Evolutionary conservation across 53 echinoderm and acorn worm genomes (phyloP), one percentile per base, ranked within the genome.

Genomic region (Holothuria leucospilota): DNA sequence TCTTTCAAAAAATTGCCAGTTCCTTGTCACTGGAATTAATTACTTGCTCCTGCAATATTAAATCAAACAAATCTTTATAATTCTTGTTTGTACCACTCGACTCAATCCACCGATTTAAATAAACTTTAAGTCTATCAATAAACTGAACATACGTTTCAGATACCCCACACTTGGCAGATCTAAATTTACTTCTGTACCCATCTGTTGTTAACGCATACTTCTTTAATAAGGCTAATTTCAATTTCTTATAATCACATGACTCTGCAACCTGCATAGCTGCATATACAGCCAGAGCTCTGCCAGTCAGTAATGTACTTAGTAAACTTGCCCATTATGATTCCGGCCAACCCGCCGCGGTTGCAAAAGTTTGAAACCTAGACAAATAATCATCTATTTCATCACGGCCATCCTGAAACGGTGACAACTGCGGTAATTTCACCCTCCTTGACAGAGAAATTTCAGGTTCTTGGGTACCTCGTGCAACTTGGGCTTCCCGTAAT

Each of bases 31-130:
- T 39, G 40, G 38, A 39, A 71, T 71, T 71, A 2, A 71, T 39
- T 9, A 71, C n/a, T 41, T 71, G 71, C 67, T 94, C 94, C 62
- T 39, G 63, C 20, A 91, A 29, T 4, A 91, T 16, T 42, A 91
- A 68, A 12, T 88, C 88, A 68, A 71, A 85, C 14, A 92, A 68
- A 52, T 67, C 86, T 24, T 85, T 73, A 30, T 79, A 89, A 0
- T 56, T 70, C 20, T 77, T 23, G 13, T 41, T 13, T 16, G 27
- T 67, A 3, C 80, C 66, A 20, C 91, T 84, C 13, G 89, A 51
- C 25, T 94, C 91, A 85, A 94, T 80, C 94, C 91, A 94, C 13
- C 89, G 21, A 26, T 75, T 77, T 15, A 91, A 68, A 69, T 86
- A 89, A 2, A 85, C 83, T 12, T 87, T 28, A 21, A 89, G 61